Evolutionary conservation across 2,888 invertebrate species (phyloP).

Genomic region (Dimorphilus gyrociliatus): DNA sequence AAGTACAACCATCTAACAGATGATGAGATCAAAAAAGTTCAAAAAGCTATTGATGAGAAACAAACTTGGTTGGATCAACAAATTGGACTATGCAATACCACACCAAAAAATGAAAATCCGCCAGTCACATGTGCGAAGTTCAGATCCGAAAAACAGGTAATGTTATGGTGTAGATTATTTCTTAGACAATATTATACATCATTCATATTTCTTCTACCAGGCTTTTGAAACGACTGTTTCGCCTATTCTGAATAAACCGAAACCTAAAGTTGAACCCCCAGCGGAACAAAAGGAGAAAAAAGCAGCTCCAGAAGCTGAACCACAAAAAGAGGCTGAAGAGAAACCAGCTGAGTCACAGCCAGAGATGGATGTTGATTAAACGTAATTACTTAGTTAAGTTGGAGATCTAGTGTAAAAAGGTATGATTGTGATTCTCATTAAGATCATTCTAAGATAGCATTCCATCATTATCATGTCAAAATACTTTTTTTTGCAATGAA

Average conservation of each 20-base stretch:
- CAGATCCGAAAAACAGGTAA: slow-evolving; percentile 57
- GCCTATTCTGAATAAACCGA: slow-evolving; percentile 72
- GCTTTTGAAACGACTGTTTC: slow-evolving; percentile 43
- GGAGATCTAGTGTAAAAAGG: no score
- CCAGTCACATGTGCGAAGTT: slow-evolving; percentile 58
- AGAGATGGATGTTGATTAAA: no score
- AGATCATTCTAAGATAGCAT: no score
- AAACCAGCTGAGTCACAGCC: no score
- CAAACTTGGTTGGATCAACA: slow-evolving; percentile 67
- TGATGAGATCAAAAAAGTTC: slow-evolving; percentile 55
- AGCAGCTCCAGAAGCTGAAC: no score
- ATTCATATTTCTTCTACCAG: slow-evolving; percentile 27
- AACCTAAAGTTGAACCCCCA: slow-evolving; percentile 66
- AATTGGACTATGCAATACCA: slow-evolving; percentile 48
- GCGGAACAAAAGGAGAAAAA: slow-evolving; percentile 25
- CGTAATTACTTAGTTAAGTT: no score
- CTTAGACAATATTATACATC: no score
- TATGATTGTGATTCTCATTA: no score
- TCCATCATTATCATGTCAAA: no score
- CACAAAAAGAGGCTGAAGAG: no score
- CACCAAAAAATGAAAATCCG: slow-evolving; percentile 55
- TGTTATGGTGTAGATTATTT: slow-evolving; percentile 28
- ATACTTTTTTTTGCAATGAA: no score
- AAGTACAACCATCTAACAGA: slow-evolving; percentile 51
- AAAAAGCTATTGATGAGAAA: slow-evolving; percentile 48